phyloP scores from a whole-genome alignment of 2,113 vertebrate genomes.

The Callipepla californica region DNA sequence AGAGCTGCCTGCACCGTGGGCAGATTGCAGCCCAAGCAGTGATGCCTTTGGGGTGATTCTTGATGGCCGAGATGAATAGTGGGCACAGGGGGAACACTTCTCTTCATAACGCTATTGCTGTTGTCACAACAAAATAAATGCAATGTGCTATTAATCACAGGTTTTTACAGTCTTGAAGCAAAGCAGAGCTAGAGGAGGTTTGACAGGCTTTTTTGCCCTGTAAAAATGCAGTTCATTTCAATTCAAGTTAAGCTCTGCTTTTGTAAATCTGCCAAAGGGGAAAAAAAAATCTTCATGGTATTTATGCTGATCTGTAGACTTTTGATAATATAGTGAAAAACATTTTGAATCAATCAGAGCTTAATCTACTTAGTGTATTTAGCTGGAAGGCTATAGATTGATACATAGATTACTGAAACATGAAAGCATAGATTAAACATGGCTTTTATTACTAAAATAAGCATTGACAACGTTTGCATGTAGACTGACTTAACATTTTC shows the following conservation, averaged over 20 bases:
- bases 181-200: slow-evolving; percentile 33
- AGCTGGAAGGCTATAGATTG: slow-evolving; percentile 47
- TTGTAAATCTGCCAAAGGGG: slow-evolving; percentile 62
- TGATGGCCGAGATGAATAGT: background rate
- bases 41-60: background rate
- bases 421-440: slow-evolving; percentile 49
- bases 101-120: background rate
- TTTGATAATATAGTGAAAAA: slow-evolving; percentile 59
- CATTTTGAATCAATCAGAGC: slow-evolving; percentile 66
- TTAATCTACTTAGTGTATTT: slow-evolving; percentile 66
- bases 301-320: slow-evolving; percentile 67
- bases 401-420: slow-evolving; percentile 47
- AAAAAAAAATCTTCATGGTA: slow-evolving; percentile 55
- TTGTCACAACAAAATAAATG: background rate
- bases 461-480: slow-evolving; percentile 34
- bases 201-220: slow-evolving; percentile 45
- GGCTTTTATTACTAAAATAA: slow-evolving; percentile 59
- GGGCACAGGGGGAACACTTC: background rate
- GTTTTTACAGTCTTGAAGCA: background rate
- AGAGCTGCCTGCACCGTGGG: background rate
- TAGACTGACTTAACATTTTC: slow-evolving; percentile 48
- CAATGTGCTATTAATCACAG: slow-evolving; percentile 2
- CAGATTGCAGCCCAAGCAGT: background rate
- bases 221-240: slow-evolving; percentile 64
- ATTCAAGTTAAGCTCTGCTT: slow-evolving; percentile 64